phyloP scores from a whole-genome alignment of 92 coral and sea anemone genomes.

The Siderastrea radians region DNA sequence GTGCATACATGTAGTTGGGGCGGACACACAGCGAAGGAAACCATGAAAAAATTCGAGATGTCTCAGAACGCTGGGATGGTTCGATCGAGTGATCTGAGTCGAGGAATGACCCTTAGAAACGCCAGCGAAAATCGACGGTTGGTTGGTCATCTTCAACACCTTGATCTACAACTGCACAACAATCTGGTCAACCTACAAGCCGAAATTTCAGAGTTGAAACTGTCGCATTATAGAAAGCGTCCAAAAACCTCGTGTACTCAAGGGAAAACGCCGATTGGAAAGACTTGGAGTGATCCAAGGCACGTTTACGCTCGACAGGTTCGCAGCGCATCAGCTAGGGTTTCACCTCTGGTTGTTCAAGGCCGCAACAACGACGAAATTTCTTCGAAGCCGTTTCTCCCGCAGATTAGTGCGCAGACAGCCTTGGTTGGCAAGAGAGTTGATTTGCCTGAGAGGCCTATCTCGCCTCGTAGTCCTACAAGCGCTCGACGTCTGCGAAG shows the following conservation, averaged over 20 bases:
- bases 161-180: slow-evolving; percentile 83
- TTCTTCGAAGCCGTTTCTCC: slow-evolving; percentile 52
- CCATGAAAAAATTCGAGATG: slow-evolving; percentile 8
- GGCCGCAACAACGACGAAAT: slow-evolving; percentile 4
- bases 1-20: too few species aligned
- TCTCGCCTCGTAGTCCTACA: slow-evolving; percentile 1
- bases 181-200: slow-evolving; percentile 90
- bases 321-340: not conserved
- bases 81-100: slow-evolving; percentile 74
- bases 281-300: slow-evolving; percentile 7
- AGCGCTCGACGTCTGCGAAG: slow-evolving; percentile 19
- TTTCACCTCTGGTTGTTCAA: slow-evolving; percentile 17
- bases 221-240: slow-evolving; percentile 47
- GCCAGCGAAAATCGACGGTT: slow-evolving; percentile 88
- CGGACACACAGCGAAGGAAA: not conserved
- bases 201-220: slow-evolving; percentile 82
- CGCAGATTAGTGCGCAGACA: slow-evolving; percentile 58
- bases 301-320: not conserved
- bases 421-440: slow-evolving; percentile 47
- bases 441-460: slow-evolving; percentile 15
- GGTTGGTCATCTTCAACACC: slow-evolving; percentile 70
- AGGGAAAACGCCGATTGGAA: slow-evolving; percentile 1
- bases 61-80: slow-evolving; percentile 4
- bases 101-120: slow-evolving; percentile 86
- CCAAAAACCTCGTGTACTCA: not conserved